Evolutionary conservation across 2,797 vertebrate genomes (phyloP).

Genomic region (Tadarida brasiliensis): DNA sequence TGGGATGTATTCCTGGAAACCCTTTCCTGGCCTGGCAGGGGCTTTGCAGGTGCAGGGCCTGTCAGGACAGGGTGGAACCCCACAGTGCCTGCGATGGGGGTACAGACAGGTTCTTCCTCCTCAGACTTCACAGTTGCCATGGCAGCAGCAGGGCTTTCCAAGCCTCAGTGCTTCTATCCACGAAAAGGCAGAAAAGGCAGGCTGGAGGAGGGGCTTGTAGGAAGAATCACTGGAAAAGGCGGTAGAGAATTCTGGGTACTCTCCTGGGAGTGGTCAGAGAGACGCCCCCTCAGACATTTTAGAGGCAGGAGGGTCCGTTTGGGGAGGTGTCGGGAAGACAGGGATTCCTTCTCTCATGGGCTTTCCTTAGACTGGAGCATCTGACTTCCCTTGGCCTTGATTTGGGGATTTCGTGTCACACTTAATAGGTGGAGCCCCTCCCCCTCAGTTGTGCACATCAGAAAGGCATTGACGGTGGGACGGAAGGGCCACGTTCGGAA

Average conservation of each 20-base stretch:
- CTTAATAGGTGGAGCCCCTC: too few species aligned
- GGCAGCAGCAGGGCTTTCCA: slow-evolving; percentile 15
- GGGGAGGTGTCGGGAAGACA: neutral
- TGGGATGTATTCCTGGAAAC: too few species aligned
- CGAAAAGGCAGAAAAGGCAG: neutral
- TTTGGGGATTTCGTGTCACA: neutral
- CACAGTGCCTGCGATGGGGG: fast-evolving
- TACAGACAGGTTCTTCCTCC: neutral
- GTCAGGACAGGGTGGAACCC: neutral
- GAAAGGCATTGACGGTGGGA: neutral
- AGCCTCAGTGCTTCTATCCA: neutral
- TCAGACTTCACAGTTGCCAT: neutral
- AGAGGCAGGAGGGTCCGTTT: neutral
- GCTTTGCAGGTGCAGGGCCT: neutral
- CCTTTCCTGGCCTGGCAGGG: neutral
- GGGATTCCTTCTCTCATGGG: neutral
- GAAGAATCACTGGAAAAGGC: neutral
- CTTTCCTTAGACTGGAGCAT: neutral
- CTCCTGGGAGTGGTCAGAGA: neutral
- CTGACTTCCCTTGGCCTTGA: neutral
- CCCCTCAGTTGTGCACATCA: too few species aligned
- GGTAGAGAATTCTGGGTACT: neutral
- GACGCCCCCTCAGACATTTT: neutral
- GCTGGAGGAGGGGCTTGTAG: neutral
- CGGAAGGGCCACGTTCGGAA: fast-evolving